Evolutionary conservation across 2,113 vertebrate genomes (phyloP), one percentile per base, ranked within the genome.

Genomic region (Pelmatolapia mariae): DNA sequence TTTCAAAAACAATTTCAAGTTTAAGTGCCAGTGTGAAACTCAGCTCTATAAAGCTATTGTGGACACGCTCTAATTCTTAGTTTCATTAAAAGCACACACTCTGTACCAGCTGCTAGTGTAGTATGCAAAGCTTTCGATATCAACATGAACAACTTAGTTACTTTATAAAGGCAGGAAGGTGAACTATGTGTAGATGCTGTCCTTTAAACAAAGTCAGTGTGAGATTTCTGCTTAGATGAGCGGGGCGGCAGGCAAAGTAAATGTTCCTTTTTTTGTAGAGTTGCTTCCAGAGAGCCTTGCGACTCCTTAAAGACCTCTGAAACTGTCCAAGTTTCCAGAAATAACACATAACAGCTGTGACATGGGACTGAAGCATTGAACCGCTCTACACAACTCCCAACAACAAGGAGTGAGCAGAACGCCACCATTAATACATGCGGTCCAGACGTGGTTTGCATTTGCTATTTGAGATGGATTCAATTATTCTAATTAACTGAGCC

Each of bases 291-390:
- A 73, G 89, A 94, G 92, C 86, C 91, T 86, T 87, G 79, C 73
- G 81, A 93, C 92, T 94, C 92, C 82, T 91, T 92, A 92, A 95
- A 94, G 91, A 91, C 89, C 93, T 95, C 94, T 93, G 92, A 95
- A 96, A 95, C 93, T 57, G 47, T 92, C 86, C 83, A 85, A 90
- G 93, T 95, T 96, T 95, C 93, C 89, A 93, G 88, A 90, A 90
- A 90, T 91, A 95, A 94, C 92, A 94, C 89, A 86, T 87, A 91
- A 81, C 93, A 94, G 91, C 93, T 94, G 93, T 91, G 92, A 95
- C 91, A 90, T 90, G 91, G 81, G 90, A 94, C 92, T 93, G 93
- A 95, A 93, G 91, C 89, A 88, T 52, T 15, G 63, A 84, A 92
- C 59, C 33, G 81, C 68, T 90, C 83, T 82, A 83, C 71, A 89